Percentiles rank a stretch among this genome's conserved stretches.
These are phyloP conservation scores for Drosophila aff. DNA, from an alignment of 1,140 invertebrate species.

Conservation along the genomic window DNA sequence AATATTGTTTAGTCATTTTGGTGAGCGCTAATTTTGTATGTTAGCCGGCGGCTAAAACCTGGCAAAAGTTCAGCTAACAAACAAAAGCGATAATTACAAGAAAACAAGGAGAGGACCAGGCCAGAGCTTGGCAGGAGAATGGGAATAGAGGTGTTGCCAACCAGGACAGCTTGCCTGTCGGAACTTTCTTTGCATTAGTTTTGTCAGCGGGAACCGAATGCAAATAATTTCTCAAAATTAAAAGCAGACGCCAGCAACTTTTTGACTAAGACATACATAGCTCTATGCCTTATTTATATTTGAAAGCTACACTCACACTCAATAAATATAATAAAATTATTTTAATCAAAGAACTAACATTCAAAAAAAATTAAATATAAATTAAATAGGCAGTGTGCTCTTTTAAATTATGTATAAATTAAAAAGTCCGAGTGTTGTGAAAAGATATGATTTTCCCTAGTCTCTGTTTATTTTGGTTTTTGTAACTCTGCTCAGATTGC, in stretches of 20 bases:
- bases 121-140: background rate
- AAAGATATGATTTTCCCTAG: no score
- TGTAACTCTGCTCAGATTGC: background rate
- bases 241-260: conserved; percentile 68
- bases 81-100: conserved; percentile 84
- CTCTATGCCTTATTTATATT: conserved; percentile 45
- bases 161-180: conserved; percentile 27
- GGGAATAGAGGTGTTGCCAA: conserved; percentile 3
- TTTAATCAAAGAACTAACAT: background rate
- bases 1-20: conserved; percentile 83
- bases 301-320: conserved; percentile 29
- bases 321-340: background rate
- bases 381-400: background rate
- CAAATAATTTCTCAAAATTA: conserved; percentile 81
- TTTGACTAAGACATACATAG: conserved; percentile 37
- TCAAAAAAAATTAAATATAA: background rate
- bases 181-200: conserved; percentile 64
- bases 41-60: conserved; percentile 74
- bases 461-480: background rate
- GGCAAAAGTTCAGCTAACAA: conserved; percentile 80
- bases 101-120: conserved; percentile 61
- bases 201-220: conserved; percentile 59
- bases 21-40: conserved; percentile 78
- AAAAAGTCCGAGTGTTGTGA: no score
- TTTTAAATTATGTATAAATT: background rate